Percentiles rank a stretch among this genome's conserved stretches.
These are phyloP conservation scores for Piliocolobus tephrosceles DNA, from an alignment of 2,113 vertebrate species.

Conservation along the genomic window DNA sequence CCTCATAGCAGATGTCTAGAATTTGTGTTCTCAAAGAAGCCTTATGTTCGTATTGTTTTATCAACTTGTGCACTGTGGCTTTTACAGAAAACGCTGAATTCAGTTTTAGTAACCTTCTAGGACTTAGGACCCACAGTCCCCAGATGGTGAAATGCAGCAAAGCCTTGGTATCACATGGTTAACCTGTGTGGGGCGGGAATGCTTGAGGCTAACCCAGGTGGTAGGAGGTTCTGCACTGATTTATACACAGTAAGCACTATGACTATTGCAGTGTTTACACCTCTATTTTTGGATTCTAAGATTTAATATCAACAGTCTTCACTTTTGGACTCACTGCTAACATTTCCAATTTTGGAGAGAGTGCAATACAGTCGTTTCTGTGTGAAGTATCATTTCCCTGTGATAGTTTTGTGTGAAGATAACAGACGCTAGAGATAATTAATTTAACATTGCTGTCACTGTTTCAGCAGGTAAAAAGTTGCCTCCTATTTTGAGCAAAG, in stretches of 20 bases:
- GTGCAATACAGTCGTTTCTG: constrained; percentile 44
- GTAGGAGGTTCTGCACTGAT: not conserved
- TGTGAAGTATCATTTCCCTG: constrained; percentile 55
- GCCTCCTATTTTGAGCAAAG: not conserved
- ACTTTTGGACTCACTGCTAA: constrained; percentile 57
- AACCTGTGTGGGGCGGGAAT: not conserved
- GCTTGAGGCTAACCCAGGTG: not conserved
- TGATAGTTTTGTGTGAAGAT: constrained; percentile 22
- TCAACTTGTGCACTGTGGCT: not conserved
- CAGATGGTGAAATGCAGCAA: not conserved
- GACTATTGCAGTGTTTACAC: constrained; percentile 45
- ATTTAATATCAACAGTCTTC: constrained; percentile 73
- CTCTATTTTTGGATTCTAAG: constrained; percentile 70
- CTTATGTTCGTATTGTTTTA: not conserved
- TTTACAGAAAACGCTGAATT: not conserved
- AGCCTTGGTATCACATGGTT: not conserved
- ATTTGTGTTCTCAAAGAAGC: constrained; percentile 11
- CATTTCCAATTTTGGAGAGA: constrained; percentile 69
- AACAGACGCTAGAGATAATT: constrained; percentile 36
- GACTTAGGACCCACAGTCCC: not conserved
- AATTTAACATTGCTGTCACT: constrained; percentile 24
- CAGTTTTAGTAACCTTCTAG: not conserved
- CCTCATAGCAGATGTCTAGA: not conserved
- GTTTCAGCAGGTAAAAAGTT: constrained; percentile 47
- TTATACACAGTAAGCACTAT: constrained; percentile 29